phyloP scores from a whole-genome alignment of 2,888 invertebrate species.

The Argyresthia albistria region DNA sequence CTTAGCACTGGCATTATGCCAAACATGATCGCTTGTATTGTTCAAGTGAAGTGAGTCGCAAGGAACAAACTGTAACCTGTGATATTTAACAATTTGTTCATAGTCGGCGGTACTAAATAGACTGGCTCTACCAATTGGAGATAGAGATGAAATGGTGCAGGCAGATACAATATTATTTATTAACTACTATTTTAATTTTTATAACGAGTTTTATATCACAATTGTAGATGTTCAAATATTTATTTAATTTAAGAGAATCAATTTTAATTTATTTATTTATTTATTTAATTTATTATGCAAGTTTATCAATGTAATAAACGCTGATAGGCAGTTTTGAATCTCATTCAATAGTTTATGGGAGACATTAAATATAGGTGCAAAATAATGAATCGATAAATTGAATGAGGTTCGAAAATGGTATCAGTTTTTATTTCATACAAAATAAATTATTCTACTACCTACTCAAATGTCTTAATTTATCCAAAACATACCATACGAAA shows the following conservation, averaged over 20 bases:
- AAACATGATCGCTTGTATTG: background rate
- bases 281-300: conserved; percentile 18
- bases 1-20: conserved; percentile 41
- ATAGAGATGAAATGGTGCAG: too few species aligned
- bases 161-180: too few species aligned
- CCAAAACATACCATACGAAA: background rate
- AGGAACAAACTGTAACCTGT: conserved; percentile 63
- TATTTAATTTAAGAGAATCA: conserved; percentile 26
- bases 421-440: conserved; percentile 15
- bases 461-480: background rate
- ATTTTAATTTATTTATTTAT: conserved; percentile 51
- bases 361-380: conserved; percentile 66
- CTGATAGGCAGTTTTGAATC: conserved; percentile 31
- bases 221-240: background rate
- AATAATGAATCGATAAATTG: conserved; percentile 48
- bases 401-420: conserved; percentile 38
- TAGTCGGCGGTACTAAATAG: too few species aligned
- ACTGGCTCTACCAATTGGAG: too few species aligned
- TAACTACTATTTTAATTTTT: too few species aligned
- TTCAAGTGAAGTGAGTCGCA: too few species aligned
- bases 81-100: conserved; percentile 40
- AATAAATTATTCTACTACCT: background rate
- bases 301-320: conserved; percentile 16
- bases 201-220: background rate
- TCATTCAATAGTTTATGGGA: conserved; percentile 47